phyloP scores from a whole-genome alignment of 2,797 vertebrate genomes.

The Orestias chungarensis region DNA sequence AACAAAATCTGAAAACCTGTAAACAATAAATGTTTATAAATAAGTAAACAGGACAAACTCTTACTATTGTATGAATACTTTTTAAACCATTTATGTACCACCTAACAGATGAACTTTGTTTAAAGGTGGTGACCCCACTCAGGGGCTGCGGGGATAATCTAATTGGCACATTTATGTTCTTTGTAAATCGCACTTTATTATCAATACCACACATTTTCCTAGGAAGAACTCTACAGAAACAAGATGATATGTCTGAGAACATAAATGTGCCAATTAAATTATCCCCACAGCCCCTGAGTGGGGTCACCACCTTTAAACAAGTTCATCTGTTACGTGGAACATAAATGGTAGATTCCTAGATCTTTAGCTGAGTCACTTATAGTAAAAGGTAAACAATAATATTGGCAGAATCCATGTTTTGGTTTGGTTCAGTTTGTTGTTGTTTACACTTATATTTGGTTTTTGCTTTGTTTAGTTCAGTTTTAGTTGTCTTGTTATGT shows the following conservation, averaged over 20 bases:
- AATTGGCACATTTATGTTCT: constrained; percentile 3
- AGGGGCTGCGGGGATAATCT: constrained; percentile 3
- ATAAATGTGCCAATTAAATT: constrained; percentile 5
- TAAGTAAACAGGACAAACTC: no score
- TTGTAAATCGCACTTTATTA: background rate
- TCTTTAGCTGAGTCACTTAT: constrained; percentile 7
- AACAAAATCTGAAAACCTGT: no score
- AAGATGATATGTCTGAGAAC: background rate
- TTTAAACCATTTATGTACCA: background rate
- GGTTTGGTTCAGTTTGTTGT: no score
- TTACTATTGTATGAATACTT: no score
- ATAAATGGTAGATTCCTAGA: background rate
- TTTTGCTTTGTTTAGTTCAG: no score
- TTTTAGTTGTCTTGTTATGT: no score
- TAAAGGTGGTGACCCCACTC: background rate
- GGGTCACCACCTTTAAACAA: background rate
- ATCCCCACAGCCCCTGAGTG: background rate
- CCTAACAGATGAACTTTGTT: background rate
- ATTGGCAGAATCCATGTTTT: no score
- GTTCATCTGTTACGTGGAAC: background rate
- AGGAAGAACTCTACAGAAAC: background rate
- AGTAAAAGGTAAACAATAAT: no score
- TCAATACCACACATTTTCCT: background rate
- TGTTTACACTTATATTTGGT: no score
- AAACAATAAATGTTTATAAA: no score